Conservation (phyloP, 1,140 invertebrate species). For the Conus ventricosus region DNA sequence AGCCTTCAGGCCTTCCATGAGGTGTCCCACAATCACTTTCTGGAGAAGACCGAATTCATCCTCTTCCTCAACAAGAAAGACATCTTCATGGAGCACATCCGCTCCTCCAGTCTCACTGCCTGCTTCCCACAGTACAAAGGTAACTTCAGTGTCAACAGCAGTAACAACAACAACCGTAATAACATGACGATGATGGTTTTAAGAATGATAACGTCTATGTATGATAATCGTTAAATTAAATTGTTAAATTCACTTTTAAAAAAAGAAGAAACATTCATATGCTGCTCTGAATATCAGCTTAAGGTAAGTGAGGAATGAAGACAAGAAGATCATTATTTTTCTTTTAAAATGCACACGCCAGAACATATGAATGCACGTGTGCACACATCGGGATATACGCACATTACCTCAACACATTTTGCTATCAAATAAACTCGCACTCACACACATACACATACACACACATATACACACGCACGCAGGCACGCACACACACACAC, state of each 20-base stretch:
- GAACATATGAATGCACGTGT: not conserved
- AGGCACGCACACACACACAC: too few species aligned
- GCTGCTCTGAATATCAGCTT: too few species aligned
- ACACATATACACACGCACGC: not conserved
- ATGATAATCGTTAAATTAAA: too few species aligned
- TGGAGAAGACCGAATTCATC: constrained; percentile 66
- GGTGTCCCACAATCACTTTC: constrained; percentile 63
- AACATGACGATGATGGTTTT: not conserved
- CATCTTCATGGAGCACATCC: constrained; percentile 60
- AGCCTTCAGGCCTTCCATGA: constrained; percentile 66
- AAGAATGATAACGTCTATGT: not conserved
- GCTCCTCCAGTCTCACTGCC: constrained; percentile 46
- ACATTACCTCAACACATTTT: too few species aligned
- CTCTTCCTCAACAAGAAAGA: constrained; percentile 69
- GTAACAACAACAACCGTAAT: not conserved
- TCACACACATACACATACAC: not conserved
- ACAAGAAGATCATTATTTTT: too few species aligned
- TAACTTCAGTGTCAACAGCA: constrained; percentile 20
- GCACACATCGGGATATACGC: not conserved
- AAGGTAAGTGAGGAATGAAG: too few species aligned
- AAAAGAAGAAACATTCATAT: too few species aligned
- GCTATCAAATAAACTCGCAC: not conserved
- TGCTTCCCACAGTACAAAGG: constrained; percentile 62
- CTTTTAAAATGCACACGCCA: not conserved
- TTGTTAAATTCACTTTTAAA: too few species aligned